Base-by-base conservation (phyloP, 1,140 invertebrate species). In the Papilio aristodemus region DNA sequence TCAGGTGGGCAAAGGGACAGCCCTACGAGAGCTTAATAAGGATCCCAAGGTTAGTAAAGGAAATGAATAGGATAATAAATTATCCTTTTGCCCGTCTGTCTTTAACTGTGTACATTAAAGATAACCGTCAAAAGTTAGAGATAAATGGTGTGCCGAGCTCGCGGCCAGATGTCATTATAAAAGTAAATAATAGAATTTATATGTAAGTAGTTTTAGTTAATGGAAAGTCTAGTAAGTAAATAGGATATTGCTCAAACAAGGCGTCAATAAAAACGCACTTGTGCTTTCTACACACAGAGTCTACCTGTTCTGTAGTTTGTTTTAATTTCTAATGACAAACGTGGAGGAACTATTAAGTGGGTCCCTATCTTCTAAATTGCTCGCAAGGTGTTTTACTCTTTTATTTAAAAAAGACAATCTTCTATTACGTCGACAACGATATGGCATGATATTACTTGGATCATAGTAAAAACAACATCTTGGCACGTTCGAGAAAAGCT, bases 321-420 rank as follows among this genome's bases (percentile, higher is more conserved):
- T 66, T 71, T 71, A 71, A 71, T 71, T 71, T 71, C 70, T 71
- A 71, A 71, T 64, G 43, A 67, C 70, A 67, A 71, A 67, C 36
- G 25, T 14, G 66, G 36, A 59, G 70, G 37, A 54, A 54, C 17
- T 25, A 54, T 50, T 60, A 38, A 62, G 59, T 62, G 37, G 59
- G 59, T 60, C 37, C 58, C 59, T 37, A 19, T 62, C 59, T 62
- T 62, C 36, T 39, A n/a, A 19, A 22, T 54, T 62, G 59, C 39
- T 62, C 36, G 14, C 27, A 22, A n/a, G n/a, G 22, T 54, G 0
- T 9, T 13, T 32, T 32, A 32, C 27, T n/a, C n/a, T n/a, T n/a
- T n/a, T n/a, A n/a, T n/a, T n/a, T n/a, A n/a, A n/a, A n/a, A n/a
- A n/a, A n/a, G n/a, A n/a, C n/a, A n/a, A n/a, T n/a, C n/a, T n/a